Evolutionary conservation across 2,888 invertebrate species (phyloP), one percentile per base, ranked within the genome.

Genomic region (Blomia tropicalis): DNA sequence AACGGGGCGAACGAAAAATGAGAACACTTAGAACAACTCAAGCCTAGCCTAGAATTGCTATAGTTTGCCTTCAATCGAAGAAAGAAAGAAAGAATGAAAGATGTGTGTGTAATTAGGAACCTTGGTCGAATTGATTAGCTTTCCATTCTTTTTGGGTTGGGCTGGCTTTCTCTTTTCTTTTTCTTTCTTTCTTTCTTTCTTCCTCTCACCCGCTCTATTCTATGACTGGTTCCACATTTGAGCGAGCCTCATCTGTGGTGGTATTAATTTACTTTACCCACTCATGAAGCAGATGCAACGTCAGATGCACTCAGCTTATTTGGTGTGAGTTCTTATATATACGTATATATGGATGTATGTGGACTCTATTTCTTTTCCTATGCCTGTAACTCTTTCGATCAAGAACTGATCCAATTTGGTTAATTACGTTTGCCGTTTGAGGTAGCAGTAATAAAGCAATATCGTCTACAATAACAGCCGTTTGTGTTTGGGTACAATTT

Each of bases 201-300:
- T 14, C 41, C n/a, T 41, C n/a, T n/a, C n/a, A n/a, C n/a, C n/a
- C n/a, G n/a, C n/a, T n/a, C n/a, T n/a, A n/a, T n/a, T n/a, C n/a
- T n/a, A n/a, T n/a, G n/a, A n/a, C n/a, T n/a, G n/a, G n/a, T n/a
- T n/a, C n/a, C n/a, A n/a, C n/a, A n/a, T n/a, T n/a, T n/a, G n/a
- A n/a, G n/a, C n/a, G n/a, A n/a, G 36, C 7, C 36, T 36, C 36
- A 47, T 22, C 51, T 47, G 51, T 47, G 51, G 51, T n/a, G 14
- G 51, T 47, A 47, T 47, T 47, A 47, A 47, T 47, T 47, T 47
- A 47, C 51, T 47, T 47, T 7, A n/a, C 14, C 51, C 51, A 47
- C 5, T 47, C 23, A 47, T 47, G 51, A 47, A 27, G 51, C 51
- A 47, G 51, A 47, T 47, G 51, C 51, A 47, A 47, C 51, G 51